These are phyloP conservation scores for Vidua macroura DNA, from an alignment of 2,113 vertebrate genomes.

Conservation along the genomic window DNA sequence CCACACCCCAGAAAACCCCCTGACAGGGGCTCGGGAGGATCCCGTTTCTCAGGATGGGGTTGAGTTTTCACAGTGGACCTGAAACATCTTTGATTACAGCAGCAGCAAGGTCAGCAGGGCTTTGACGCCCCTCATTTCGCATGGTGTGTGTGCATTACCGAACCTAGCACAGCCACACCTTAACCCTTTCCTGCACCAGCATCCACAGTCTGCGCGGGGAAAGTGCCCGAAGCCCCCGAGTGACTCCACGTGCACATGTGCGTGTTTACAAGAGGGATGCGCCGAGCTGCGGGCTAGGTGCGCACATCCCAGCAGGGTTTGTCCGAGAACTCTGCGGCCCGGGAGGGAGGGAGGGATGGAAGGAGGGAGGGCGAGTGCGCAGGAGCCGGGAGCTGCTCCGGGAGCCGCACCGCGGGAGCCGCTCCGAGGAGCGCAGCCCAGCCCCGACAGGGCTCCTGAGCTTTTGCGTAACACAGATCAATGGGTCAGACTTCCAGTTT, in stretches of 20 bases:
- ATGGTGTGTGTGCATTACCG: neutral
- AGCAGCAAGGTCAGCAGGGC: slow-evolving; percentile 10
- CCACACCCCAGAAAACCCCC: neutral
- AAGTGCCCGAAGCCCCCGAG: neutral
- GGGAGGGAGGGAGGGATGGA: neutral
- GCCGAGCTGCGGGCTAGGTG: slow-evolving; percentile 15
- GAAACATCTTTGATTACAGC: slow-evolving; percentile 3
- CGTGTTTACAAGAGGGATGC: slow-evolving; percentile 8
- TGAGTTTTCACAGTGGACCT: neutral
- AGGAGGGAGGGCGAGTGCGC: neutral
- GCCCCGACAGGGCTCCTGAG: neutral
- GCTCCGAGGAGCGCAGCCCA: neutral
- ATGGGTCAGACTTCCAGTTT: slow-evolving; percentile 40
- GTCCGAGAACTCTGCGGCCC: neutral
- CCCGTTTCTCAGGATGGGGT: neutral
- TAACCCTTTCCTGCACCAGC: slow-evolving; percentile 2
- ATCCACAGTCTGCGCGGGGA: neutral
- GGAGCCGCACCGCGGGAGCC: neutral
- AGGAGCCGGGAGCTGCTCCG: neutral
- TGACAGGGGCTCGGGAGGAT: neutral
- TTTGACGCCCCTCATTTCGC: neutral
- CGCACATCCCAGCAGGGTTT: neutral
- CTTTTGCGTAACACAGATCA: slow-evolving; percentile 40
- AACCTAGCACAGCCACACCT: neutral
- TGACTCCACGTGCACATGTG: neutral